Conservation (phyloP, 2,888 invertebrate genomes). For the Pandemis cinnamomeana region DNA sequence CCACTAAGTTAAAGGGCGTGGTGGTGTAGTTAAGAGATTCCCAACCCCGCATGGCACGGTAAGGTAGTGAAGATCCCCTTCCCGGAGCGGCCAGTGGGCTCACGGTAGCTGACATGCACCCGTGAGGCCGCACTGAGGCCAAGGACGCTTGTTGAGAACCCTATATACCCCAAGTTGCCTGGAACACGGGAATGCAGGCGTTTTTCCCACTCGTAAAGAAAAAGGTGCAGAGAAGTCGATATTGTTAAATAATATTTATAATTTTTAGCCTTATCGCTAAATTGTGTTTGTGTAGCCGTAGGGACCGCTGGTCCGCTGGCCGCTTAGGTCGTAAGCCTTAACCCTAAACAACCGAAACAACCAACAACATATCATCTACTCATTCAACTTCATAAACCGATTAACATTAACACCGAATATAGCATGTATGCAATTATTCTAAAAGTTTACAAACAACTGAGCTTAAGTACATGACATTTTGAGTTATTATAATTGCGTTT, state of each 20-base stretch:
- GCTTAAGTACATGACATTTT: constrained; percentile 36
- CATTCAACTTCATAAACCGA: constrained; percentile 35
- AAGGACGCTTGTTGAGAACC: no score
- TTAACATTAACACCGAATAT: constrained; percentile 43
- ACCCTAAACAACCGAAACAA: constrained; percentile 30
- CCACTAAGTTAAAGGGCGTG: neutral
- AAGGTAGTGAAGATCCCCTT: no score
- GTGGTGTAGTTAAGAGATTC: no score
- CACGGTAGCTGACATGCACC: no score
- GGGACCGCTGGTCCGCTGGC: neutral
- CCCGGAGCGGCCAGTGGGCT: no score
- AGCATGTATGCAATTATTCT: constrained; percentile 33
- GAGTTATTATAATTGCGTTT: constrained; percentile 26
- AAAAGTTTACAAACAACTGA: constrained; percentile 37
- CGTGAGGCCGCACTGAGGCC: no score
- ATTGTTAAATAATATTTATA: neutral
- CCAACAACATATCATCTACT: constrained; percentile 39
- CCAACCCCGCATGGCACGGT: no score
- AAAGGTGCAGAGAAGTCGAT: neutral
- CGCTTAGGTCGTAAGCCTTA: constrained; percentile 37
- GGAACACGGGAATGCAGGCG: no score
- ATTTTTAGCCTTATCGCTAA: constrained; percentile 24
- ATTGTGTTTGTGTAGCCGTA: constrained; percentile 18
- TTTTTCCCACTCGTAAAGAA: no score
- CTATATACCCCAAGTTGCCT: no score